Evolutionary conservation across 2,888 invertebrate genomes (phyloP), one percentile per base, ranked within the genome.

Genomic region (Boloria euphrosyne): DNA sequence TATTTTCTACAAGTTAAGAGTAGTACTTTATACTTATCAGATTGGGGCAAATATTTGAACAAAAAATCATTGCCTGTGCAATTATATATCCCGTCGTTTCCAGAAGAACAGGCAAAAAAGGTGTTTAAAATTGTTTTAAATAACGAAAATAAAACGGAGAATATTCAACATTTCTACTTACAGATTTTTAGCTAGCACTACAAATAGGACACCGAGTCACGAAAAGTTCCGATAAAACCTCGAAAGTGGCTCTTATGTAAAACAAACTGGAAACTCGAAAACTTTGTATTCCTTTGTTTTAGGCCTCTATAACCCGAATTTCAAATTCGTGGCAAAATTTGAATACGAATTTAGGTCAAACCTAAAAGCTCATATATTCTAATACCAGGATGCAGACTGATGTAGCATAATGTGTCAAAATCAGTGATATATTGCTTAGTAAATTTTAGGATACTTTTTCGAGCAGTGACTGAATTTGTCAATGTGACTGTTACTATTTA

Each of bases 201-300:
- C 18, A 22, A 57, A 46, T 38, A 46, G 1, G 22, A 22, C n/a
- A 22, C 4, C 43, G 14, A 61, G 50, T 38, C 18, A n/a, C 22
- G 16, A 53, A 62, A 60, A 60, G 55, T 62, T 57, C 16, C 57
- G 57, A 57, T 57, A 57, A 57, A 57, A 70, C 65, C 50, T 51
- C 59, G 17, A 59, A 17, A 58, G 53, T 54, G 46, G 55, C 66
- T 62, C 66, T 63, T 65, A 70, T 65, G 65, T 65, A 70, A 68
- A 62, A 62, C 65, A 70, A 70, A 65, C 67, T 38, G 49, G 59
- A 31, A 59, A 65, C 65, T 57, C 55, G 58, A 58, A 72, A 71
- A 72, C 66, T 69, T 71, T 60, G 59, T 59, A 69, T 69, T 67
- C 72, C 66, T 69, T 72, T 72, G 72, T 72, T 72, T 62, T 67